Evolutionary conservation across 2,888 invertebrate genomes (phyloP).

Genomic region (Tetranychus truncatus): DNA sequence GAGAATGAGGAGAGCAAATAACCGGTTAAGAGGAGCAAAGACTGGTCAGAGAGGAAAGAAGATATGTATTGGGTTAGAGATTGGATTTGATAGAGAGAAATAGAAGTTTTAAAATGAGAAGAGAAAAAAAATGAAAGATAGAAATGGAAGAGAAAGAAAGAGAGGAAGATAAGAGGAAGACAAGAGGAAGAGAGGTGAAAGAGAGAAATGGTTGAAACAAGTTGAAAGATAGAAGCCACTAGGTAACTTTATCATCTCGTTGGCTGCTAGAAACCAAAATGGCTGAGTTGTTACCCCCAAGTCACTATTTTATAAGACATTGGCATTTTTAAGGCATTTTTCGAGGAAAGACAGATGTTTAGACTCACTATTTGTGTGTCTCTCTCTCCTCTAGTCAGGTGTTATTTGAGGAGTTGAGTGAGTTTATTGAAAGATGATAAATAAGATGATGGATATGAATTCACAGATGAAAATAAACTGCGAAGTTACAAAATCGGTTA

Average conservation of each 20-base stretch:
- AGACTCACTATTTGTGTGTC: too few species aligned
- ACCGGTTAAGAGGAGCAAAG: too few species aligned
- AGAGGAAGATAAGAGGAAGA: slow-evolving; percentile 3
- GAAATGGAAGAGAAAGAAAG: slow-evolving; percentile 1
- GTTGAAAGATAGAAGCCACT: not conserved
- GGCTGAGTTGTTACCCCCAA: too few species aligned
- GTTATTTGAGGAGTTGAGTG: not conserved
- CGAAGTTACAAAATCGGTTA: too few species aligned
- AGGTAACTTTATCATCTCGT: not conserved
- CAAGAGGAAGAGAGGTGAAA: not conserved
- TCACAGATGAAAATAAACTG: too few species aligned
- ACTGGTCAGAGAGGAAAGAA: too few species aligned
- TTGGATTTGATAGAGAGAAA: too few species aligned
- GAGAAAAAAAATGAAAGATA: not conserved
- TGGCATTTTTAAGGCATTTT: too few species aligned
- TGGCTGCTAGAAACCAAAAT: not conserved
- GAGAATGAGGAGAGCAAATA: slow-evolving; percentile 5
- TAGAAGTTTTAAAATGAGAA: not conserved
- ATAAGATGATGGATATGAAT: not conserved
- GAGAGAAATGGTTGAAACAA: not conserved
- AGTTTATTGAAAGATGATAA: not conserved
- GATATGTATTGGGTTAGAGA: too few species aligned
- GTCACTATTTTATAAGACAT: too few species aligned
- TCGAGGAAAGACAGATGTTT: too few species aligned
- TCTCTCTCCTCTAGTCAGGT: too few species aligned